Conservation (phyloP, 2,113 vertebrate genomes). For the Lepidothrix coronata region DNA sequence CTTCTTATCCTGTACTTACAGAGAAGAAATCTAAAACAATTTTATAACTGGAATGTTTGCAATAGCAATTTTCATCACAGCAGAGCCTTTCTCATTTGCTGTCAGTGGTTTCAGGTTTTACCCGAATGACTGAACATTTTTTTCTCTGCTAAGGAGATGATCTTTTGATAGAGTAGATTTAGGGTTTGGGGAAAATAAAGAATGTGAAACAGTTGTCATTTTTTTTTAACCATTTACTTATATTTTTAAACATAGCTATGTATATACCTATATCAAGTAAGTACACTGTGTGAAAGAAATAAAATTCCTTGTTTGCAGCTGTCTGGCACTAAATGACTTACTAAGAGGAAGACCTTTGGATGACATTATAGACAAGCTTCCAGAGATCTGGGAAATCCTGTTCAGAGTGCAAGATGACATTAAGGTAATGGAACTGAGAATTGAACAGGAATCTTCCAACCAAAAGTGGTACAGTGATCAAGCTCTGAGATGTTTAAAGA, state of each 20-base stretch:
- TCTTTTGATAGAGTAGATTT: neutral
- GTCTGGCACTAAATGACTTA: conserved; percentile 92
- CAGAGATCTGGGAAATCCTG: conserved; percentile 96
- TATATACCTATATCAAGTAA: neutral
- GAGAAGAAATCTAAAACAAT: neutral
- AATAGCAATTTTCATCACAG: neutral
- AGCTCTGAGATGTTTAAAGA: neutral
- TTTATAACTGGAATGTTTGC: neutral
- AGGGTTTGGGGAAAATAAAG: neutral
- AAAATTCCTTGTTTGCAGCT: conserved; percentile 76
- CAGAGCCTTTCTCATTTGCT: neutral
- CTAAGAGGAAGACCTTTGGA: conserved; percentile 90
- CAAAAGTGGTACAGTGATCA: neutral
- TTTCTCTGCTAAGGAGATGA: neutral
- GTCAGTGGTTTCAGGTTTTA: neutral
- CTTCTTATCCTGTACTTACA: neutral
- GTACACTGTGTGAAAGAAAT: conserved; percentile 12
- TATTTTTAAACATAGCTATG: neutral
- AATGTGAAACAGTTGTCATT: neutral
- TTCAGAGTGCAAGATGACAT: conserved; percentile 98
- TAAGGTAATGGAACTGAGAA: conserved; percentile 79
- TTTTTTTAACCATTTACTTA: neutral
- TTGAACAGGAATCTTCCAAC: neutral
- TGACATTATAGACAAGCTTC: conserved; percentile 89
- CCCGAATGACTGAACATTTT: neutral